Conservation (phyloP, 2,113 vertebrate genomes). For the Pygathrix nemaeus region DNA sequence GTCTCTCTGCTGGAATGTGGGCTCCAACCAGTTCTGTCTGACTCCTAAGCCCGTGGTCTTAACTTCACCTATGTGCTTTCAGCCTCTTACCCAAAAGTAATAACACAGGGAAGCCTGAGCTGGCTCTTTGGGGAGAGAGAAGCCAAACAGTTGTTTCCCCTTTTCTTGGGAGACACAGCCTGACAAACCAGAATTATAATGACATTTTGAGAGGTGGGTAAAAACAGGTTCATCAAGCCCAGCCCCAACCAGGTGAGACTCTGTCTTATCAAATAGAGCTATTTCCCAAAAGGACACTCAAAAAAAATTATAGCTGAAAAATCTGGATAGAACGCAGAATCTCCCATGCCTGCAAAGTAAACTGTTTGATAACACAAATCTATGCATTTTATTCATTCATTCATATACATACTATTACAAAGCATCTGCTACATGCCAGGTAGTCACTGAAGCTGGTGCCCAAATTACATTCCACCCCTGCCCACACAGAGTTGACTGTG, state of each 20-base stretch:
- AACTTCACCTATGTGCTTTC: neutral
- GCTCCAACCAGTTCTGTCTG: neutral
- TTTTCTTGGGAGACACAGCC: neutral
- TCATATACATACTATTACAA: neutral
- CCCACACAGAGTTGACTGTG: rapidly evolving
- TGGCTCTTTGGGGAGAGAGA: neutral
- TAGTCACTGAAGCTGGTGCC: neutral
- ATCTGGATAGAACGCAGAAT: neutral
- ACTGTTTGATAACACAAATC: neutral
- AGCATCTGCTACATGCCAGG: neutral
- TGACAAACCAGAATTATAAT: neutral
- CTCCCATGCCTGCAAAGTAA: neutral
- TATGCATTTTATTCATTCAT: neutral
- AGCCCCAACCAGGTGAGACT: neutral
- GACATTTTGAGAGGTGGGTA: neutral
- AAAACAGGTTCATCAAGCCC: neutral
- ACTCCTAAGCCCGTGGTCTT: neutral
- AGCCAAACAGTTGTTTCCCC: neutral
- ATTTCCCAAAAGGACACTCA: neutral
- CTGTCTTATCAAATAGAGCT: neutral
- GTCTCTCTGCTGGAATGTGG: neutral
- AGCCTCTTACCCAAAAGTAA: neutral
- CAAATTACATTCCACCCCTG: neutral
- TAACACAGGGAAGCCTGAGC: neutral
- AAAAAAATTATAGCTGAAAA: neutral